Evolutionary conservation across 2,113 vertebrate species (phyloP), one percentile per base, ranked within the genome.

Genomic region (Eclectus roratus): DNA sequence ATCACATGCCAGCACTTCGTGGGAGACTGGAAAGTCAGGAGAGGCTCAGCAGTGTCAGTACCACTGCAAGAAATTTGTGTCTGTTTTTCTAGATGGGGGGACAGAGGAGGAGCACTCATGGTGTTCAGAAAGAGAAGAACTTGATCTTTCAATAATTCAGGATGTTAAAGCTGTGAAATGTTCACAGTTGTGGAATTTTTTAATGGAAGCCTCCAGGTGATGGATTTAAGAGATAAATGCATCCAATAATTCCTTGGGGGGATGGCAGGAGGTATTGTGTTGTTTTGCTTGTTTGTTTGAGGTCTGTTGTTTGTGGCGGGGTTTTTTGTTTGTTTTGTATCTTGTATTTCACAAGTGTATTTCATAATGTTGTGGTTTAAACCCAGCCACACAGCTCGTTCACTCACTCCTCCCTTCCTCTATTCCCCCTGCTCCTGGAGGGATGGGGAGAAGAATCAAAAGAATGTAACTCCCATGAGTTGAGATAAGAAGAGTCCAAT

Each of bases 1-100:
- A 72, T 11, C 39, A 37, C 7, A 5, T 35, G 10, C 13, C 43
- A 60, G 7, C 0, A 0, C 13, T n/a, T 5, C 1, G 14, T 28
- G 11, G 25, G 39, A 65, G 41, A 14, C 13, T 55, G 31, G 23
- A 35, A 89, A 47, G 14, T 41, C 50, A 56, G 41, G 7, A 55
- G 19, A 35, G 11, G 56, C 23, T 80, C 50, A 74, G 24, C 18
- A 63, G 24, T 39, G 46, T 18, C 29, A 16, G 17, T n/a, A 44
- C 6, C 33, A 12, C 13, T 49, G 64, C 5, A 66, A 37, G 18
- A 60, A 52, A 35, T 65, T 56, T 10, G 3, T 10, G 6, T 33
- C 11, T 44, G 1, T 55, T 90, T 27, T 6, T 83, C 4, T 29
- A 71, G 47, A 9, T 14, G 7, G 1, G 8, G 3, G 4, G 1